These are phyloP conservation scores for Sturnus vulgaris DNA, from an alignment of 2,113 vertebrate genomes.

Conservation along the genomic window DNA sequence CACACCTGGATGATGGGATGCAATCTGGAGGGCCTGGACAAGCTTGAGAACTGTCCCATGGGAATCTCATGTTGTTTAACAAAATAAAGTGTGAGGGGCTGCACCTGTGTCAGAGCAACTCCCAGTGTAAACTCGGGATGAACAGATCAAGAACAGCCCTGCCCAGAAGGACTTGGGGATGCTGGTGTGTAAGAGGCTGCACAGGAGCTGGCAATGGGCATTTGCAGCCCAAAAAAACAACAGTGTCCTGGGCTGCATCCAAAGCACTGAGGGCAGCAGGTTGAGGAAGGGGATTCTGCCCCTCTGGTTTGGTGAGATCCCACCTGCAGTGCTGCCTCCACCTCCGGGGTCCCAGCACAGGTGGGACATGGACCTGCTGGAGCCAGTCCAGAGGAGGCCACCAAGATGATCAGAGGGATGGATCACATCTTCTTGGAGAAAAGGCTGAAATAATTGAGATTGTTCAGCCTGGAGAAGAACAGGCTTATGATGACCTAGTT, in stretches of 20 bases:
- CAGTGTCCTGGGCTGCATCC: accelerated
- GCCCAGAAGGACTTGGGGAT: background rate
- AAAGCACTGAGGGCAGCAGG: background rate
- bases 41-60: too few species aligned
- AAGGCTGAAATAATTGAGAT: background rate
- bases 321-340: background rate
- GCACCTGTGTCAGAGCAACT: too few species aligned
- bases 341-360: background rate
- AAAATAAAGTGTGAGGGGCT: background rate
- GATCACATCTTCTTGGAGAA: background rate
- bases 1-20: background rate
- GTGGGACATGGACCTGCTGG: background rate
- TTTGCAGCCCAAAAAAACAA: background rate
- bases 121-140: background rate
- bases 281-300: background rate
- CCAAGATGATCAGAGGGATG: background rate
- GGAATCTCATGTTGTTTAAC: background rate
- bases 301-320: background rate
- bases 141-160: background rate
- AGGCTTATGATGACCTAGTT: background rate
- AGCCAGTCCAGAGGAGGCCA: background rate
- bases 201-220: background rate
- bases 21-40: background rate
- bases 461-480: background rate
- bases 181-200: background rate